Percentiles rank a stretch among this genome's conserved stretches.
These are phyloP conservation scores for Aurelia sp. DNA, from an alignment of 30 jellyfish, hydroid and myxozoan genomes.

Conservation along the genomic window DNA sequence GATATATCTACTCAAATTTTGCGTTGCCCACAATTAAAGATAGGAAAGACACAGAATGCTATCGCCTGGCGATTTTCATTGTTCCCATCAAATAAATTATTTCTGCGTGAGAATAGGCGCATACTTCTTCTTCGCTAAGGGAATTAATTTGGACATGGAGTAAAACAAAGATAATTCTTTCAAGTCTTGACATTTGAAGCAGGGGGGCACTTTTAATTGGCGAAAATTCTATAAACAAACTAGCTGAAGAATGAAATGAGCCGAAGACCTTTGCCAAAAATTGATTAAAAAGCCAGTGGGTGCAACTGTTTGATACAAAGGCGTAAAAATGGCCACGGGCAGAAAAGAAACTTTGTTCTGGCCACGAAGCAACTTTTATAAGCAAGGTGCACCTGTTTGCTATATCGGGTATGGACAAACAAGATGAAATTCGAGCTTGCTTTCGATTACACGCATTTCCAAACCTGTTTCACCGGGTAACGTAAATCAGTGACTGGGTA, in stretches of 20 bases:
- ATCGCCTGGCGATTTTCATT: too few relatives aligned
- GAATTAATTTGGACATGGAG: conserved; percentile 18
- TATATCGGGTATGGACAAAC: too few relatives aligned
- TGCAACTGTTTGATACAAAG: conserved; percentile 2
- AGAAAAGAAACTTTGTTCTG: neutral
- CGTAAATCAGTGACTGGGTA: too few relatives aligned
- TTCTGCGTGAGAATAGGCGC: conserved; percentile 7
- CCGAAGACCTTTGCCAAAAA: too few relatives aligned
- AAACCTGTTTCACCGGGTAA: too few relatives aligned
- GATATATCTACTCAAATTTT: neutral
- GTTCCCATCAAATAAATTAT: neutral
- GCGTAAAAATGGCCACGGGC: neutral
- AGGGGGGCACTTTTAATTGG: conserved; percentile 26
- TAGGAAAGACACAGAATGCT: too few relatives aligned
- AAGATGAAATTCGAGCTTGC: too few relatives aligned
- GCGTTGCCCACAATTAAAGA: too few relatives aligned
- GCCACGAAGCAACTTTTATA: too few relatives aligned
- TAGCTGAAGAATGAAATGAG: neutral
- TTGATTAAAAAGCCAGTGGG: neutral
- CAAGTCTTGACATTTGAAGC: neutral
- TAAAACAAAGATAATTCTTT: conserved; percentile 10
- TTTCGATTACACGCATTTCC: too few relatives aligned
- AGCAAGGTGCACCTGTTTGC: too few relatives aligned
- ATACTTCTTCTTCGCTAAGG: conserved; percentile 7
- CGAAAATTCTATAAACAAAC: conserved; percentile 1